phyloP scores from a whole-genome alignment of 2,888 invertebrate genomes.

The Hirtodrosophila confusa region DNA sequence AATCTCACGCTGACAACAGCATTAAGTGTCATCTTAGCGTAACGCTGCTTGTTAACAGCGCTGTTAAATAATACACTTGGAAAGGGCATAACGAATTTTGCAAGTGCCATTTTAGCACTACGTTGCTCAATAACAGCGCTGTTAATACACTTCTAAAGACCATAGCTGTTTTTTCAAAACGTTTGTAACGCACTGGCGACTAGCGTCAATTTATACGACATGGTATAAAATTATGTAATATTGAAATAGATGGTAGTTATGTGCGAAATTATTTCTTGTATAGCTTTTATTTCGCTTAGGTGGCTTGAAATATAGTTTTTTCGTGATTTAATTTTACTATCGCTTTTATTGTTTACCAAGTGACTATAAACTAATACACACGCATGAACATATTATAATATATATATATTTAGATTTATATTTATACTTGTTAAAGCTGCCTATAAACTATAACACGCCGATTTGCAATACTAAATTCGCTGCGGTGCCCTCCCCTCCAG shows the following conservation, averaged over 20 bases:
- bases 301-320: too few relatives aligned
- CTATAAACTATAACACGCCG: slow-evolving; percentile 67
- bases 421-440: slow-evolving; percentile 26
- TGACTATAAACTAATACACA: slow-evolving; percentile 55
- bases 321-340: slow-evolving; percentile 40
- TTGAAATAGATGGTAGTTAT: too few relatives aligned
- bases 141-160: background rate
- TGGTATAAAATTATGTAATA: too few relatives aligned
- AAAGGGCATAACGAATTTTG: background rate
- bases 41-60: slow-evolving; percentile 19
- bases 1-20: background rate
- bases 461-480: slow-evolving; percentile 69
- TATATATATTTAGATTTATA: slow-evolving; percentile 32
- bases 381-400: slow-evolving; percentile 20
- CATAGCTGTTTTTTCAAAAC: background rate
- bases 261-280: too few relatives aligned
- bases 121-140: slow-evolving; percentile 7
- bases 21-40: slow-evolving; percentile 11
- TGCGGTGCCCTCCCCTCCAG: slow-evolving; percentile 14
- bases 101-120: background rate
- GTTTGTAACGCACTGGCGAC: too few relatives aligned
- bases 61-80: slow-evolving; percentile 16
- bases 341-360: slow-evolving; percentile 53
- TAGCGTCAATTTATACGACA: too few relatives aligned
- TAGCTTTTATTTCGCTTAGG: too few relatives aligned